Evolutionary conservation across 1,140 invertebrate species (phyloP).

Genomic region (Lordiphosa stackelbergi): DNA sequence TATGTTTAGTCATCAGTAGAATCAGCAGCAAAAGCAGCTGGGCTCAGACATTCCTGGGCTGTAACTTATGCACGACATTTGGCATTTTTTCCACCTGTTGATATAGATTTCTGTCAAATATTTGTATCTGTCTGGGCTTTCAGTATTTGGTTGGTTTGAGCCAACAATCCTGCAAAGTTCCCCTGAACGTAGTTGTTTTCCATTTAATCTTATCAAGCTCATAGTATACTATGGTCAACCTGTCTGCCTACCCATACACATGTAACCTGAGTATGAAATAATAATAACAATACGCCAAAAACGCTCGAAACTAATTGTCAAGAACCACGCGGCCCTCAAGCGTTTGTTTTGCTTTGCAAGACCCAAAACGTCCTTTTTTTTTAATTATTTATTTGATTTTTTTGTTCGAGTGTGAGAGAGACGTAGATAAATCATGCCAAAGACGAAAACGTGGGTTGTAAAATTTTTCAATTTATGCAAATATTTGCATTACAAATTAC

Average conservation of each 20-base stretch:
- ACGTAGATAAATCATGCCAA: conserved; percentile 40
- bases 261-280: conserved; percentile 35
- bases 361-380: background rate
- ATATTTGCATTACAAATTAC: conserved; percentile 66
- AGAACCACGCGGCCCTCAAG: conserved; percentile 58
- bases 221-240: conserved; percentile 9
- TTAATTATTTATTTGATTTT: conserved; percentile 27
- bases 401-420: conserved; percentile 1
- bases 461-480: conserved; percentile 60
- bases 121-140: conserved; percentile 15
- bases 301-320: conserved; percentile 15
- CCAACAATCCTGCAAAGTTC: too few species aligned
- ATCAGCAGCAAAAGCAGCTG: conserved; percentile 8
- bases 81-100: conserved; percentile 5
- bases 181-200: too few species aligned
- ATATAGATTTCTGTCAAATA: too few species aligned
- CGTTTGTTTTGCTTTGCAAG: conserved; percentile 44
- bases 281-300: conserved; percentile 66
- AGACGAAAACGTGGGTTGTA: conserved; percentile 40
- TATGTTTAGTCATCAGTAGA: conserved; percentile 26
- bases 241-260: conserved; percentile 13
- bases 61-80: background rate
- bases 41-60: conserved; percentile 5
- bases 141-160: too few species aligned
- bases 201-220: conserved; percentile 28